These are phyloP conservation scores for Calameuta filiformis DNA, from an alignment of 2,888 invertebrate species.

Conservation along the genomic window DNA sequence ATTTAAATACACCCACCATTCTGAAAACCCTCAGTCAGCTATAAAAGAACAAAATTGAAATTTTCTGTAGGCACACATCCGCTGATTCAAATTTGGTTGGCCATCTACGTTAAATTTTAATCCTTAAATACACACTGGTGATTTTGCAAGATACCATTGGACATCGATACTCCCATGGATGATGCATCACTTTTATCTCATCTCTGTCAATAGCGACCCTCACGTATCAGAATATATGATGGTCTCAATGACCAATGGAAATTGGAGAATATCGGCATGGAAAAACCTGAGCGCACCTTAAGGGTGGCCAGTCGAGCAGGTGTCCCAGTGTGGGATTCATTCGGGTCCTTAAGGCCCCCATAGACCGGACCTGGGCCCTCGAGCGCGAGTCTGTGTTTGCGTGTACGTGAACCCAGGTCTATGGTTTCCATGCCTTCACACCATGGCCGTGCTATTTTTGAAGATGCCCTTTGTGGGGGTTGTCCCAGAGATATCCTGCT, in stretches of 20 bases:
- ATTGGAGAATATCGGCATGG: neutral
- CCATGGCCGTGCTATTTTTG: constrained; percentile 30
- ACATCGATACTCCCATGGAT: neutral
- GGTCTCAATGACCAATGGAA: neutral
- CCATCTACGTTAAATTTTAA: neutral
- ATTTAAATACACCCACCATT: neutral
- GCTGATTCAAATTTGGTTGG: neutral
- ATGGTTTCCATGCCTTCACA: constrained; percentile 21
- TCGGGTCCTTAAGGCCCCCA: constrained; percentile 17
- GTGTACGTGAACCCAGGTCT: constrained; percentile 24
- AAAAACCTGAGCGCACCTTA: constrained; percentile 23
- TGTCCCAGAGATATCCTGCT: constrained; percentile 38
- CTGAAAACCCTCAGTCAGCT: neutral
- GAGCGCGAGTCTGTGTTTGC: constrained; percentile 12
- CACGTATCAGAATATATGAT: neutral
- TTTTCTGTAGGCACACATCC: neutral
- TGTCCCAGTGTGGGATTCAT: constrained; percentile 23
- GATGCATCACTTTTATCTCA: neutral
- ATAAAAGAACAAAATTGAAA: neutral
- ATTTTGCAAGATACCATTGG: neutral
- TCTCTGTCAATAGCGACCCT: neutral
- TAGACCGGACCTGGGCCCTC: constrained; percentile 12
- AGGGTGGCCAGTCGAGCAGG: constrained; percentile 23
- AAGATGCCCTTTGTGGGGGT: constrained; percentile 41
- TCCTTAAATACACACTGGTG: neutral